These are phyloP conservation scores for Dicranocentrus wangi DNA, from an alignment of 2,888 invertebrate genomes.

Conservation along the genomic window DNA sequence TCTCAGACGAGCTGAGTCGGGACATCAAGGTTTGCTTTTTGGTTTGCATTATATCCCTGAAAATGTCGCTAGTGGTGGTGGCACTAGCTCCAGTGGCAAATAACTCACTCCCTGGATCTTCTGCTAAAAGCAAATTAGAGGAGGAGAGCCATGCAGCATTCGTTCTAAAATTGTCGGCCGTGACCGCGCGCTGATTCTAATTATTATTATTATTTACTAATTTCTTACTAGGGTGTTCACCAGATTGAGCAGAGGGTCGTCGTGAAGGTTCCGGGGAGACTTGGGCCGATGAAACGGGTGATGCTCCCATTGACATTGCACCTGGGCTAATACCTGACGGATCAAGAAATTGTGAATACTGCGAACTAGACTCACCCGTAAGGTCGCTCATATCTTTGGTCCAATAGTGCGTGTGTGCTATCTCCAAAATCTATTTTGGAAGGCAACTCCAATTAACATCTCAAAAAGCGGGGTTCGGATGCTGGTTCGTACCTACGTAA, in stretches of 20 bases:
- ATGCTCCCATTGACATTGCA: conserved; percentile 70
- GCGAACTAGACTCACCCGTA: conserved; percentile 66
- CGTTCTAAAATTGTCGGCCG: too few relatives aligned
- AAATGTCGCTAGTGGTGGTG: conserved; percentile 89
- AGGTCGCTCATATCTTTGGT: conserved; percentile 84
- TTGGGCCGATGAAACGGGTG: conserved; percentile 72
- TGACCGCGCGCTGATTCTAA: too few relatives aligned
- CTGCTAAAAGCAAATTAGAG: conserved; percentile 36
- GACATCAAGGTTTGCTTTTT: conserved; percentile 90
- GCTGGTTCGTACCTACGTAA: too few relatives aligned
- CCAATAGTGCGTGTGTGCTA: conserved; percentile 99
- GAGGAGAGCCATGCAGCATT: too few relatives aligned
- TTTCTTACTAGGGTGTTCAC: conserved; percentile 65
- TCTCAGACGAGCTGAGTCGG: conserved; percentile 91
- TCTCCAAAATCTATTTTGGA: conserved; percentile 85
- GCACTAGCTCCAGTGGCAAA: conserved; percentile 60
- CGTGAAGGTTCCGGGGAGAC: conserved; percentile 72
- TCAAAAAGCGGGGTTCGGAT: too few relatives aligned
- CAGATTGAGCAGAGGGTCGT: conserved; percentile 71
- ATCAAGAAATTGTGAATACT: conserved; percentile 72
- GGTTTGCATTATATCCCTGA: conserved; percentile 93
- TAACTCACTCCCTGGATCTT: conserved; percentile 40
- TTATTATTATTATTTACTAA: not conserved
- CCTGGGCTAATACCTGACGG: conserved; percentile 71
- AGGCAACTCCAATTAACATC: not conserved